Percentiles rank a stretch among this genome's conserved stretches.
phyloP scores from a whole-genome alignment of 2,888 invertebrate genomes.

The Ormia ochracea region DNA sequence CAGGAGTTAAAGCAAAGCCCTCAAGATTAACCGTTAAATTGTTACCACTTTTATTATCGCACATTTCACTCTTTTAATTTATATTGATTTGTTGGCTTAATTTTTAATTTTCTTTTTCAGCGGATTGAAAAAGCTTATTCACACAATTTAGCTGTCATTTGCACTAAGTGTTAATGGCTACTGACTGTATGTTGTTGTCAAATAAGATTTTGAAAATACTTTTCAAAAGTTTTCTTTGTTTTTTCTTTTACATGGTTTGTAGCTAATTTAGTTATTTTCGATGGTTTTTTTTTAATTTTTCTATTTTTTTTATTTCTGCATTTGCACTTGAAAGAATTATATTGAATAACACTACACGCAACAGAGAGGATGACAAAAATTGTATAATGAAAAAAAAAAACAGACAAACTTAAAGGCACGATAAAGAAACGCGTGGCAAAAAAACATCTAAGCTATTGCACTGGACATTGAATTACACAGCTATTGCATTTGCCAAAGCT shows the following conservation, averaged over 20 bases:
- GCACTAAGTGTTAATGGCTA: slow-evolving; percentile 37
- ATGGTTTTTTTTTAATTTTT: slow-evolving; percentile 3
- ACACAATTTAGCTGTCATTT: slow-evolving; percentile 49
- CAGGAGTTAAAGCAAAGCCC: slow-evolving; percentile 59
- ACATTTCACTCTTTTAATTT: slow-evolving; percentile 28
- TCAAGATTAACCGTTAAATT: slow-evolving; percentile 61
- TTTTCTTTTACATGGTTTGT: too few relatives aligned
- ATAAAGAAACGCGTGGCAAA: not conserved
- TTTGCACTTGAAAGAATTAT: slow-evolving; percentile 33
- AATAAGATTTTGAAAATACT: slow-evolving; percentile 24
- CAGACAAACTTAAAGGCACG: not conserved
- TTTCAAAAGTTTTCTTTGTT: slow-evolving; percentile 23
- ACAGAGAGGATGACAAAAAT: slow-evolving; percentile 16
- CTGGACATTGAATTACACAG: slow-evolving; percentile 4
- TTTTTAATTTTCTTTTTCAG: slow-evolving; percentile 7
- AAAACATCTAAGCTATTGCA: slow-evolving; percentile 38
- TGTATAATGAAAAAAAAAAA: slow-evolving; percentile 33
- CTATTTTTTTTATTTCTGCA: slow-evolving; percentile 11
- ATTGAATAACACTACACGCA: slow-evolving; percentile 33
- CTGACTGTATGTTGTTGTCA: slow-evolving; percentile 30
- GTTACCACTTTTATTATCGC: slow-evolving; percentile 17
- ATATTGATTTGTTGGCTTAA: not conserved
- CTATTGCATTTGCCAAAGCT: not conserved
- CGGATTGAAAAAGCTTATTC: not conserved
- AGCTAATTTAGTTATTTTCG: too few relatives aligned